Conservation (phyloP, 2,888 invertebrate species). For the Rhingia rostrata region DNA sequence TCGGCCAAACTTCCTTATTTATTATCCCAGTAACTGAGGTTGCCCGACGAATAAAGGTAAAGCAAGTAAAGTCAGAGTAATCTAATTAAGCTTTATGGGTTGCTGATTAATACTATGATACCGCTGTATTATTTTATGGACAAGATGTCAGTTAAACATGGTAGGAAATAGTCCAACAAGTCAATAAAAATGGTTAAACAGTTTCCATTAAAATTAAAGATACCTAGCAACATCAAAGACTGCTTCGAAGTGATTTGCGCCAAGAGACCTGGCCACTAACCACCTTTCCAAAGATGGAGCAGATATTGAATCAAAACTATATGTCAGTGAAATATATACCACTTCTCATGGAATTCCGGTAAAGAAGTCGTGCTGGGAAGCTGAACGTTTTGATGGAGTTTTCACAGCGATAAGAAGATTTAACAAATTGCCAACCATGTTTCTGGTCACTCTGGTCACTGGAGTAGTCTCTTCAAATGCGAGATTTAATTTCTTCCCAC, state of each 20-base stretch:
- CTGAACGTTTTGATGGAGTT: neutral
- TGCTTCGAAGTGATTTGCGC: too few species aligned
- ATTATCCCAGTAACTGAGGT: neutral
- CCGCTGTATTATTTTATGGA: neutral
- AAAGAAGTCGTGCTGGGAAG: neutral
- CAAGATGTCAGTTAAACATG: neutral
- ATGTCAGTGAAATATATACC: neutral
- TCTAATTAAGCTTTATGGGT: neutral
- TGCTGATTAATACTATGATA: neutral
- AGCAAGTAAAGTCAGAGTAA: neutral
- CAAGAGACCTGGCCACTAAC: neutral
- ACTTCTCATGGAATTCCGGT: neutral
- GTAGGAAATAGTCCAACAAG: neutral
- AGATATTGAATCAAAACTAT: neutral
- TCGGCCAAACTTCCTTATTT: neutral
- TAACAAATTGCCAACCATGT: constrained; percentile 9
- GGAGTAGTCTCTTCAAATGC: too few species aligned
- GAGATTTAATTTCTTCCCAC: too few species aligned
- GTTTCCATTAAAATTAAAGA: constrained; percentile 1
- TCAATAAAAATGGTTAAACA: neutral
- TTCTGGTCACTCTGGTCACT: too few species aligned
- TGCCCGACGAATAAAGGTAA: neutral
- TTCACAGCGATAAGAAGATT: neutral
- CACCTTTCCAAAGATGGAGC: neutral
- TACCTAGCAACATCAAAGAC: neutral